A percentile compares a stretch with the other conserved stretches of the same genome.
These are phyloP conservation scores for Hyposoter dolosus DNA, from an alignment of 2,888 invertebrate genomes.

Conservation along the genomic window DNA sequence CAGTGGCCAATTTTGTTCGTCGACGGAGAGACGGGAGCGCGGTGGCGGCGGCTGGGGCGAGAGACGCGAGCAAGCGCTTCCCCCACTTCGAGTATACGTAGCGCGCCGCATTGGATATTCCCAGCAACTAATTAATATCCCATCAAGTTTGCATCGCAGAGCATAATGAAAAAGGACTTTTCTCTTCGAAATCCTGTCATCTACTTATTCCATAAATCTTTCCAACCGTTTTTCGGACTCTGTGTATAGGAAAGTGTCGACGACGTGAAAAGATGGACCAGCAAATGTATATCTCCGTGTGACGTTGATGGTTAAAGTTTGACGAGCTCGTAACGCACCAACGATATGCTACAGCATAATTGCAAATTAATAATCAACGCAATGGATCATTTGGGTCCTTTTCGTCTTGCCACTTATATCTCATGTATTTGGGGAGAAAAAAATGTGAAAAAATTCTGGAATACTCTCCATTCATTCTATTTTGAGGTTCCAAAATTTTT, in stretches of 20 bases:
- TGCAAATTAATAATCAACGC: not conserved
- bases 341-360: not conserved
- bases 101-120: not conserved
- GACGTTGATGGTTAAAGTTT: conserved; percentile 1
- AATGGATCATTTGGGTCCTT: not conserved
- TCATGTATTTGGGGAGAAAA: too few relatives aligned
- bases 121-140: conserved; percentile 2
- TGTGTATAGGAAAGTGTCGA: not conserved
- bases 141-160: not conserved
- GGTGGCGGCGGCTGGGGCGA: not conserved
- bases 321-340: not conserved
- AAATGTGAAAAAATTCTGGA: too few relatives aligned
- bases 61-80: not conserved
- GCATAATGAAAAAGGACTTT: not conserved
- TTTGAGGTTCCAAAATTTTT: too few relatives aligned
- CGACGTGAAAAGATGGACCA: not conserved
- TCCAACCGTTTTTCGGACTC: not conserved
- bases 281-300: not conserved
- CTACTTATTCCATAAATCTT: not conserved
- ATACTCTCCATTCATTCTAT: too few relatives aligned
- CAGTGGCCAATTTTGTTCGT: not conserved
- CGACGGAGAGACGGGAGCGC: not conserved
- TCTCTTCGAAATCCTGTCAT: not conserved
- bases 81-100: not conserved
- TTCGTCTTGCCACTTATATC: too few relatives aligned